phyloP scores from a whole-genome alignment of 2,888 invertebrate species.

The Drosophila eohydei region DNA sequence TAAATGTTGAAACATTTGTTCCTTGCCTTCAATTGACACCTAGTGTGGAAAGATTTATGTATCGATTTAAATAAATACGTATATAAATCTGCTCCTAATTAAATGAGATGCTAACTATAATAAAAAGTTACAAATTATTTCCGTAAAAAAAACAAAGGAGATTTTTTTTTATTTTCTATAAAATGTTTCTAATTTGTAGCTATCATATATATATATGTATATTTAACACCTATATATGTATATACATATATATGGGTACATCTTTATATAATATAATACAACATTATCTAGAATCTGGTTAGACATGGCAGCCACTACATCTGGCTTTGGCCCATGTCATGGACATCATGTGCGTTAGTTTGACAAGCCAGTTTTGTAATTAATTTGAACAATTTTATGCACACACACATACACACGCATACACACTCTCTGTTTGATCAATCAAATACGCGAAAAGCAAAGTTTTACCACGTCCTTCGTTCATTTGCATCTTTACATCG shows the following conservation, averaged over 20 bases:
- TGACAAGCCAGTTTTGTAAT: conserved; percentile 67
- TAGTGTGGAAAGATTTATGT: conserved; percentile 36
- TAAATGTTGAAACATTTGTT: conserved; percentile 26
- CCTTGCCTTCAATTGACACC: conserved; percentile 30
- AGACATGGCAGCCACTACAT: conserved; percentile 28
- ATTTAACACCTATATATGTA: background rate
- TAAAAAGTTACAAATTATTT: conserved; percentile 55
- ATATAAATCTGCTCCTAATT: conserved; percentile 33
- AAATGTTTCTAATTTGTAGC: conserved; percentile 42
- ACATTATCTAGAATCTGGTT: conserved; percentile 51
- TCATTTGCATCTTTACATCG: conserved; percentile 30
- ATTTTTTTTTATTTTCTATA: conserved; percentile 7
- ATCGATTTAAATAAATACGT: background rate
- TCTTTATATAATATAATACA: background rate
- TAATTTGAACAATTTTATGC: conserved; percentile 61
- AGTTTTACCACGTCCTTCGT: conserved; percentile 53
- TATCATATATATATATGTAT: conserved; percentile 11
- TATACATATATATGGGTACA: conserved; percentile 1
- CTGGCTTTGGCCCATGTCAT: conserved; percentile 54
- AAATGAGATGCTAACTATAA: conserved; percentile 36
- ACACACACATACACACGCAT: background rate
- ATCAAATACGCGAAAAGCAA: conserved; percentile 9
- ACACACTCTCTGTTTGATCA: conserved; percentile 10
- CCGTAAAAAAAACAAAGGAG: conserved; percentile 39
- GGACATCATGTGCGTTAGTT: conserved; percentile 64